Conservation (phyloP, 2,113 vertebrate genomes). For the Phrynosoma platyrhinos region DNA sequence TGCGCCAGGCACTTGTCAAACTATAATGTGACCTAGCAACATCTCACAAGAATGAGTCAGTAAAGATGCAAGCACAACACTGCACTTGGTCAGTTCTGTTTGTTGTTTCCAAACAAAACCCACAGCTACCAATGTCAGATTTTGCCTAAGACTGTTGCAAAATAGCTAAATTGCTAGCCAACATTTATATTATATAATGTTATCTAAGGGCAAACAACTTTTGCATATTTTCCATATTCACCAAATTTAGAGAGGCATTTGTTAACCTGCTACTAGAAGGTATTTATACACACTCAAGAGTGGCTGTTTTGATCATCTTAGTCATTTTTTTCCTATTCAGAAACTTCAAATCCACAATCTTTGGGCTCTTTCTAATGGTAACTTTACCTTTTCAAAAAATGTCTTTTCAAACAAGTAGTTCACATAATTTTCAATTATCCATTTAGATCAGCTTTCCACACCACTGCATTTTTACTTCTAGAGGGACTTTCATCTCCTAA, state of each 20-base stretch:
- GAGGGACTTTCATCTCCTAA: no score
- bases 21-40: conserved; percentile 16
- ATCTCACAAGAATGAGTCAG: conserved; percentile 1
- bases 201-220: not conserved
- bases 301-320: conserved; percentile 5
- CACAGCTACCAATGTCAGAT: conserved; percentile 14
- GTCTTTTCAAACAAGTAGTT: no score
- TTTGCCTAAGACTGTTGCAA: conserved; percentile 22
- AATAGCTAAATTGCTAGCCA: conserved; percentile 47
- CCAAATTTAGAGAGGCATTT: not conserved
- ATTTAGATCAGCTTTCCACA: not conserved
- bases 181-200: conserved; percentile 44
- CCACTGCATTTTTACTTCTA: no score
- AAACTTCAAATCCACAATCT: no score
- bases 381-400: not conserved
- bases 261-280: conserved; percentile 32
- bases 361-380: conserved; percentile 10
- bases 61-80: conserved; percentile 35
- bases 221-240: conserved; percentile 37
- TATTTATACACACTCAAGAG: conserved; percentile 13
- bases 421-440: not conserved
- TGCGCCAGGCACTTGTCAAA: conserved; percentile 51
- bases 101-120: not conserved
- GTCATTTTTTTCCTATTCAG: conserved; percentile 40
- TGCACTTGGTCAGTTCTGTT: conserved; percentile 7